Evolutionary conservation across 1,140 invertebrate genomes (phyloP).

Genomic region (Charaxes varanes): DNA sequence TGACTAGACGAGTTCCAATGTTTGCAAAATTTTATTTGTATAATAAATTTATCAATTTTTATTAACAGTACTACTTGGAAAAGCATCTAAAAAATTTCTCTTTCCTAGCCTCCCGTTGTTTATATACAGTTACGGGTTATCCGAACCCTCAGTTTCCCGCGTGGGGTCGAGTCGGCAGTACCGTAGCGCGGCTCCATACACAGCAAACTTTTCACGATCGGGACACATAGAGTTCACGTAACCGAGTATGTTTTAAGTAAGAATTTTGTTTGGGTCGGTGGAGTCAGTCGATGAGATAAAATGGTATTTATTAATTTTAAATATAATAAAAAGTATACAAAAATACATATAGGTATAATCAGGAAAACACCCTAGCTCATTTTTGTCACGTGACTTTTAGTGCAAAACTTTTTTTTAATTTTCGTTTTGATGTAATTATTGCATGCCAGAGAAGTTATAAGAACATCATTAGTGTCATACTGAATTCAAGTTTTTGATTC

Average conservation of each 20-base stretch:
- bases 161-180: constrained; percentile 27
- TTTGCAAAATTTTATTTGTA: no score
- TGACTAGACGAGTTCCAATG: no score
- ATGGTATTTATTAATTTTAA: constrained; percentile 14
- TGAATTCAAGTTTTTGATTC: no score
- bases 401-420: no score
- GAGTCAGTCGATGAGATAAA: constrained; percentile 2
- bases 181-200: constrained; percentile 8
- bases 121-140: constrained; percentile 44
- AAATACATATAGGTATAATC: no score
- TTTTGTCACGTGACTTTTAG: constrained; percentile 2
- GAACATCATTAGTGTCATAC: no score
- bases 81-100: background rate
- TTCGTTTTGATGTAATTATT: no score
- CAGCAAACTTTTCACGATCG: constrained; percentile 40
- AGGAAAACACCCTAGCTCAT: no score
- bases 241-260: constrained; percentile 12
- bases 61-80: background rate
- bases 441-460: no score
- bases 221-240: background rate
- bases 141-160: constrained; percentile 41
- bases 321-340: background rate
- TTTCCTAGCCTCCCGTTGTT: constrained; percentile 39
- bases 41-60: background rate
- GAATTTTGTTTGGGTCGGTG: background rate